phyloP scores from a whole-genome alignment of 2,797 vertebrate species.

The Eurystomus glaucurus region DNA sequence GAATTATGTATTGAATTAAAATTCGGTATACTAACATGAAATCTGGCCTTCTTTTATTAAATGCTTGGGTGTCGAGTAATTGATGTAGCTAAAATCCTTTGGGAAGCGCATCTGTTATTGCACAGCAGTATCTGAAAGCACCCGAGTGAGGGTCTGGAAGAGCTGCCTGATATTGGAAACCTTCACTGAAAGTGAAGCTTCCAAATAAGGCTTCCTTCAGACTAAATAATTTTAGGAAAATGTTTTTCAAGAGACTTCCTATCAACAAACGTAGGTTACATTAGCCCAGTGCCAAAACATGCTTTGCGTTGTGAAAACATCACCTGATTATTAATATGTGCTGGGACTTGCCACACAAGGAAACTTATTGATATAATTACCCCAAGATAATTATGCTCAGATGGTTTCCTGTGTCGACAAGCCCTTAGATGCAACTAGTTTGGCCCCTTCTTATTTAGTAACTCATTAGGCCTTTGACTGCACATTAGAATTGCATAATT shows the following conservation, averaged over 20 bases:
- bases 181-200: neutral
- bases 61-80: neutral
- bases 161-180: neutral
- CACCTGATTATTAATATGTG: slow-evolving; percentile 10
- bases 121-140: neutral
- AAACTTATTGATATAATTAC: slow-evolving; percentile 50
- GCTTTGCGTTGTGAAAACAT: slow-evolving; percentile 28
- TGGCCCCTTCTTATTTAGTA: slow-evolving; percentile 38
- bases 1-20: neutral
- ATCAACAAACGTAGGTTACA: rapidly evolving
- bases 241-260: neutral
- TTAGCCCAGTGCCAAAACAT: neutral
- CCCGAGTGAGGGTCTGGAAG: rapidly evolving
- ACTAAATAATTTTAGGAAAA: neutral
- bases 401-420: slow-evolving; percentile 41
- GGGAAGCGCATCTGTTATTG: neutral
- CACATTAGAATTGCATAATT: slow-evolving; percentile 8
- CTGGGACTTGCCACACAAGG: slow-evolving; percentile 44
- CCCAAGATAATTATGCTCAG: neutral
- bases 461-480: slow-evolving; percentile 24
- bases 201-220: neutral
- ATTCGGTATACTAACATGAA: neutral
- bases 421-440: slow-evolving; percentile 37
- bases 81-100: neutral
- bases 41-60: neutral